Base-by-base conservation (phyloP, 2,888 invertebrate genomes). In the Caenorhabditis auriculariae region DNA sequence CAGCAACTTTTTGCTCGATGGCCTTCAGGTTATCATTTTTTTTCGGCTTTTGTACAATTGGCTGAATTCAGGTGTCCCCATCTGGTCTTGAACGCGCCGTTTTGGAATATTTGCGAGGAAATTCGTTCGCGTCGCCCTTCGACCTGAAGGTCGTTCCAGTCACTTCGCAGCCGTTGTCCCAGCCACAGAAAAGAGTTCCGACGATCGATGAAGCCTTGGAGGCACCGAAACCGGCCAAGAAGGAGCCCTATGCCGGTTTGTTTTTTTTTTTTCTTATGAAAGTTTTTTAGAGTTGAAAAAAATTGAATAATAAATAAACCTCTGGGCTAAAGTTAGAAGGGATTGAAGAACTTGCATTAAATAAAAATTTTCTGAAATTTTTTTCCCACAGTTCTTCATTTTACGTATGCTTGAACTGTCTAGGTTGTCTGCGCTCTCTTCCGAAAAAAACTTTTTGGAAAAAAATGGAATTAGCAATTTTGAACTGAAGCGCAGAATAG, bases 51-150 rank as follows among this genome's bases (percentile, higher is more conserved):
- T 51, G 4, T 32, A 29, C 5, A 3, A 17, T 29, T 23, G 28
- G 19, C 15, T 51, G 21, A 6, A 24, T 77, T 15, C 75, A 87
- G 85, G 89, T 91, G 15, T 93, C 95, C 3, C 87, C 93, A 45
- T 88, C 91, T 1, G 88, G 91, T 52, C 85, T 99, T 39, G 98
- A 98, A 82, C 88, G 90, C 66, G 89, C 92, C 1, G 85, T 98
- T 39, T 86, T 88, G 35, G 89, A 90, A 75, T 80, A 80, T 48
- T 60, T 76, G 6, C 51, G 58, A 6, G 60, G 53, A 1, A 65
- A 58, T 19, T 93, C 95, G 82, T 77, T 77, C 50, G 85, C 90
- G 7, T 87, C 88, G 48, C 87, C 89, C 0, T 98, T 98, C 82
- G 91, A 94, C 82, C 86, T 94, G 46, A 88, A 88, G 78, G 85